These are phyloP conservation scores for Drosophila picticornis DNA, from an alignment of 2,888 invertebrate species.

Conservation along the genomic window DNA sequence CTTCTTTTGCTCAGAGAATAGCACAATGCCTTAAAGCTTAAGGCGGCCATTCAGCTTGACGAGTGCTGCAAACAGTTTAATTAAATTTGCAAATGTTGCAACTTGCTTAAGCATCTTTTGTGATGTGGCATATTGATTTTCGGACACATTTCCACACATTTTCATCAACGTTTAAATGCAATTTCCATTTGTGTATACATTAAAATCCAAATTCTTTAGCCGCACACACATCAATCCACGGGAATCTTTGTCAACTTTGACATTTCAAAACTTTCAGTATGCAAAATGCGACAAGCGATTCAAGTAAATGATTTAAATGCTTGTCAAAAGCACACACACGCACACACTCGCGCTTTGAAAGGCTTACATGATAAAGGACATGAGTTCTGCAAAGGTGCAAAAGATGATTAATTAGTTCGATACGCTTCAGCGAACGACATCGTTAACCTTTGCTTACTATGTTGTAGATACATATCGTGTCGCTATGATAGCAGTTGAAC, in stretches of 20 bases:
- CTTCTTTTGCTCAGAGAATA: background rate
- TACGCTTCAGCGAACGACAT: constrained; percentile 22
- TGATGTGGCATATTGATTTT: background rate
- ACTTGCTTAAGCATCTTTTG: background rate
- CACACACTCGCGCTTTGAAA: background rate
- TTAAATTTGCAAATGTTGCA: constrained; percentile 4
- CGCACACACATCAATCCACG: constrained; percentile 12
- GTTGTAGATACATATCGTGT: background rate
- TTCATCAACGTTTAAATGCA: constrained; percentile 12
- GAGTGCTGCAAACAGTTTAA: background rate
- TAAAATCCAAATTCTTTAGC: background rate
- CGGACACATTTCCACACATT: background rate
- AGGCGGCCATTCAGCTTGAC: background rate
- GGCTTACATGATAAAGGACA: constrained; percentile 16
- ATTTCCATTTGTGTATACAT: background rate
- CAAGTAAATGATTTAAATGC: constrained; percentile 35
- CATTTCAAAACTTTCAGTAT: constrained; percentile 24
- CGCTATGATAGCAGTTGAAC: background rate
- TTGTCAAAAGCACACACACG: background rate
- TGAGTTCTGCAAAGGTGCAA: constrained; percentile 1
- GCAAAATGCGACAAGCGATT: constrained; percentile 20
- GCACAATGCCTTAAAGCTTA: background rate
- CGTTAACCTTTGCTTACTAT: constrained; percentile 12
- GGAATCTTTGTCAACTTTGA: constrained; percentile 26
- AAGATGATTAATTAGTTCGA: constrained; percentile 50